Percentiles rank a stretch among this genome's conserved stretches.
phyloP scores from a whole-genome alignment of 2,113 vertebrate genomes.

The Hemicordylus capensis region DNA sequence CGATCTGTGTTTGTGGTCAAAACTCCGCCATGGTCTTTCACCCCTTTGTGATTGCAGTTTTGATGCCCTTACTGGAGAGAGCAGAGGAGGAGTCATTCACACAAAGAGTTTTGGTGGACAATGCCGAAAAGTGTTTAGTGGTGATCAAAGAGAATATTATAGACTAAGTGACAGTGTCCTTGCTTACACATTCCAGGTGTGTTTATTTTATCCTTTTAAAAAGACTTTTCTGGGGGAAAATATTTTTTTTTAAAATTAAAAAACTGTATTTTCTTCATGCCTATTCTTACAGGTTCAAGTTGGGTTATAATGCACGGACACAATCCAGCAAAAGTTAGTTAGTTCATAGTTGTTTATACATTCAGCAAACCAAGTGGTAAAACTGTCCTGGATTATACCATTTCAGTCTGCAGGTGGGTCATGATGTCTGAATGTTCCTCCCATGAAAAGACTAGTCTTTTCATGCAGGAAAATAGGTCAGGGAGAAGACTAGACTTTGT shows the following conservation, averaged over 20 bases:
- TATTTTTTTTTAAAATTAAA: not conserved
- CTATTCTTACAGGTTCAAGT: not conserved
- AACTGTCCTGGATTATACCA: not conserved
- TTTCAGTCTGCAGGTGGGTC: not conserved
- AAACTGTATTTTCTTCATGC: not conserved
- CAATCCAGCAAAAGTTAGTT: not conserved
- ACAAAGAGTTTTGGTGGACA: constrained; percentile 90
- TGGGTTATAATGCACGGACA: no score
- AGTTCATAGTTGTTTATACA: not conserved
- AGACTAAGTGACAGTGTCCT: constrained; percentile 87
- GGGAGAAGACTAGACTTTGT: no score
- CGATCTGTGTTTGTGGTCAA: no score
- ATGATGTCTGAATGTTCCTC: not conserved
- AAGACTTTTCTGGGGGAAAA: not conserved
- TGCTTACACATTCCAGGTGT: constrained; percentile 90
- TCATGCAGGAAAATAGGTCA: no score
- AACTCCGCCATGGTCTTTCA: not conserved
- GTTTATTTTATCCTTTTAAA: constrained; percentile 39
- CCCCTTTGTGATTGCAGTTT: constrained; percentile 69
- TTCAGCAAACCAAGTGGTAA: not conserved
- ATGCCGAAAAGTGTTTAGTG: constrained; percentile 89
- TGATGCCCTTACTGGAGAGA: constrained; percentile 78
- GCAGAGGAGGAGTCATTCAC: constrained; percentile 83
- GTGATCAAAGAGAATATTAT: constrained; percentile 76
- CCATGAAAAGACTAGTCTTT: no score